Evolutionary conservation across 1,140 invertebrate species (phyloP), one percentile per base, ranked within the genome.

Genomic region (Anoplophora glabripennis): DNA sequence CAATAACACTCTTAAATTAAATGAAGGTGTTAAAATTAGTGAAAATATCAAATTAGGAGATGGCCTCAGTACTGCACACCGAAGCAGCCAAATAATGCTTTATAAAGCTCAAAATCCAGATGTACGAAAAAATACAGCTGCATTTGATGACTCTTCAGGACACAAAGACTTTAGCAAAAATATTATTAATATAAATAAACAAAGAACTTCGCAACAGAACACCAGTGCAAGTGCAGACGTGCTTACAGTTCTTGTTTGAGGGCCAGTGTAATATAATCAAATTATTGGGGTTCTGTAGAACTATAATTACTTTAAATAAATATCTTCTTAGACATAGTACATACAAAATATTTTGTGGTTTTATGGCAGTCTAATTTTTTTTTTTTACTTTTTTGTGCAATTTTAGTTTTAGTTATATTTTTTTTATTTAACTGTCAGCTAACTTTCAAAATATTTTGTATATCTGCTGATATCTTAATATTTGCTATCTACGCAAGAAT

Each of bases 101-200:
- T 85, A 85, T 75, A 89, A 89, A 73, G 84, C 86, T 46, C 87
- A 87, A 72, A 87, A 87, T 75, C 80, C 83, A 33, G 89, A 90
- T 72, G 86, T 89, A 69, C 81, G 87, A 57, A 90, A 89, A 73
- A 89, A 89, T 75, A 89, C 87, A 51, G 86, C 87, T 52, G 86
- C 87, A 37, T 81, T 81, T 59, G 84, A 86, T 65, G 87, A 88
- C 71, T 82, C 81, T 12, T 78, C 78, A 37, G 78, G 83, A 8
- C 83, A 86, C 67, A 91, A 90, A 78, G 88, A 90, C 67, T 89
- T 89, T 75, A 87, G 81, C 60, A 90, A 90, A 76, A 85, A 86
- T 63, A 80, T 85, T 72, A 80, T 87, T 62, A 78, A 78, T 72
- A 63, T 78, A 49, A 78, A 75, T 67, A 76, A 74, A 54, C 73